These are phyloP conservation scores for Miniopterus natalensis DNA, from an alignment of 2,113 vertebrate genomes.

Conservation along the genomic window DNA sequence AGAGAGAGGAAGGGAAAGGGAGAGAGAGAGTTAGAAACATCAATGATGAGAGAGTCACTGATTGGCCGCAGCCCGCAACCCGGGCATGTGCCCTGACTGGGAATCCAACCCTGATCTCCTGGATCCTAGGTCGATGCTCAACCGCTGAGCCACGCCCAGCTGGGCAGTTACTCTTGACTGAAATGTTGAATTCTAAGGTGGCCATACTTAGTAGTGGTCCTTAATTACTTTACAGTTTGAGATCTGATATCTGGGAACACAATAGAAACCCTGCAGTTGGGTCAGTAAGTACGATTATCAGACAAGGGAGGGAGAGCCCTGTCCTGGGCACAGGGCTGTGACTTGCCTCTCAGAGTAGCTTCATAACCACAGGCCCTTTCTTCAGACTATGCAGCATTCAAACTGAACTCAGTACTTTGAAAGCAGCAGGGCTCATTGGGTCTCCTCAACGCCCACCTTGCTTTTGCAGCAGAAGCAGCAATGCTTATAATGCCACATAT, in stretches of 20 bases:
- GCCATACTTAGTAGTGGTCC: background rate
- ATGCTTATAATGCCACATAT: background rate
- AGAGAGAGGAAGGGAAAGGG: no score
- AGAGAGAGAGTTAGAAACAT: no score
- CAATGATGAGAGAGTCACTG: no score
- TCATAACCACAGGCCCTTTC: background rate
- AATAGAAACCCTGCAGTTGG: background rate
- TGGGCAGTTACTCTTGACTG: background rate
- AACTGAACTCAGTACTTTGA: background rate
- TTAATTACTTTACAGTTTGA: background rate
- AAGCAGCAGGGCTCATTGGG: background rate
- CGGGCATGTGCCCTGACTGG: no score
- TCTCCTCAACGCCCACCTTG: background rate
- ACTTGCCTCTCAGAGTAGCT: background rate
- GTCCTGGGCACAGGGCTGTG: background rate
- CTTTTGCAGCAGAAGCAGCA: background rate
- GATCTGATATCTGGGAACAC: background rate
- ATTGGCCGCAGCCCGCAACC: no score
- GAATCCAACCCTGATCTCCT: no score
- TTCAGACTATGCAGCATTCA: background rate
- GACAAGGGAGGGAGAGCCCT: accelerated
- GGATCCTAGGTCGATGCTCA: no score
- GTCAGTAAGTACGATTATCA: background rate
- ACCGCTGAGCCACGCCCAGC: no score
- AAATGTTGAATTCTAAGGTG: background rate